Percentiles rank a stretch among this genome's conserved stretches.
These are phyloP conservation scores for Melanotaenia nigrans DNA, from an alignment of 2,797 vertebrate species.

Conservation along the genomic window DNA sequence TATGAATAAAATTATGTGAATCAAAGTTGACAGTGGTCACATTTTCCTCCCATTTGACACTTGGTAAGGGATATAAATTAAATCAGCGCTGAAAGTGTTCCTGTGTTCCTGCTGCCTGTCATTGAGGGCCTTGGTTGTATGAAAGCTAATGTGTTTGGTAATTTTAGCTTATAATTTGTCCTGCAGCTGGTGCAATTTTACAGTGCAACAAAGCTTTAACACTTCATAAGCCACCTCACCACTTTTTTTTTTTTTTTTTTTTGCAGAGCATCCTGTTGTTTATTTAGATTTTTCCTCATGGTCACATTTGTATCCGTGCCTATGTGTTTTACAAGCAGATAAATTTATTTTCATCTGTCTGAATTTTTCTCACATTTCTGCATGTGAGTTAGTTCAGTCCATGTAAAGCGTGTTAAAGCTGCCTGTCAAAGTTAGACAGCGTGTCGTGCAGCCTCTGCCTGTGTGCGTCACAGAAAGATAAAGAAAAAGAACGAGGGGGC, in stretches of 20 bases:
- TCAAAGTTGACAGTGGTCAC: slow-evolving; percentile 13
- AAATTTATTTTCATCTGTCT: slow-evolving; percentile 7
- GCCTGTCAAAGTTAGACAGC: slow-evolving; percentile 79
- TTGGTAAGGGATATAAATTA: slow-evolving; percentile 22
- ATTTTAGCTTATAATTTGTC: background rate
- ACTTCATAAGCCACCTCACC: slow-evolving; percentile 27
- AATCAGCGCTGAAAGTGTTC: slow-evolving; percentile 23
- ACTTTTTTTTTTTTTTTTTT: slow-evolving; percentile 53
- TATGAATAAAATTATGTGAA: slow-evolving; percentile 1
- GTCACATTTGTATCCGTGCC: slow-evolving; percentile 31
- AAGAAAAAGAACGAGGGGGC: slow-evolving; percentile 75
- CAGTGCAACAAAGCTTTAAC: slow-evolving; percentile 44
- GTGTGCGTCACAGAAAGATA: slow-evolving; percentile 83
- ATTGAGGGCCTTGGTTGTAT: background rate
- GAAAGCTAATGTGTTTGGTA: slow-evolving; percentile 20
- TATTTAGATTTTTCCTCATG: slow-evolving; percentile 54
- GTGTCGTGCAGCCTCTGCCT: slow-evolving; percentile 77
- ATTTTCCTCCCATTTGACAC: slow-evolving; percentile 26
- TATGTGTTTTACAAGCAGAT: slow-evolving; percentile 5
- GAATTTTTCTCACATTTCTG: background rate
- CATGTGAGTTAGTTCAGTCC: slow-evolving; percentile 33
- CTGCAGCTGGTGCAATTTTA: slow-evolving; percentile 26
- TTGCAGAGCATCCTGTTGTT: slow-evolving; percentile 66
- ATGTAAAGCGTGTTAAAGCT: slow-evolving; percentile 57
- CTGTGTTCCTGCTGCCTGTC: slow-evolving; percentile 14